Base-by-base conservation (phyloP, 2,113 vertebrate genomes). In the Telmatochromis bifrenatus region DNA sequence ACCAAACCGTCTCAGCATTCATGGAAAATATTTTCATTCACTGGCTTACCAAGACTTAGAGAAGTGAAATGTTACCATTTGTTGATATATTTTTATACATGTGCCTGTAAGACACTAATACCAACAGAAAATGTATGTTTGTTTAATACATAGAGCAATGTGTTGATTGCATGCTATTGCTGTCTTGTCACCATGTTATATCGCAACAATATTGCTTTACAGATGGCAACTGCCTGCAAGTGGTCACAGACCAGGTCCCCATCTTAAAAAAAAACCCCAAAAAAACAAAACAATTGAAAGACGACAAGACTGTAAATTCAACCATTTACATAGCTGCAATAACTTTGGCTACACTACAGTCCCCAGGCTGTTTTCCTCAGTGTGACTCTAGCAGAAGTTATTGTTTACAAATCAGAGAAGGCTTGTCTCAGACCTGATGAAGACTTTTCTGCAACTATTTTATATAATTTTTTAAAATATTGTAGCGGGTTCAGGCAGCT, bases 241-340 rank as follows among this genome's bases (percentile, higher is more conserved):
- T 26, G 21, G 39, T 45, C 21, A 26, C 21, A 45, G 68, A 26
- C 39, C 37, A 9, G 37, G 21, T 45, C 21, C 8, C 5, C 35
- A 17, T 47, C 9, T 75, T 47, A 6, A n/a, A 7, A 10, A n/a
- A 7, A 0, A 0, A 0, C 0, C 0, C 0, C 2, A 3, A 19
- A 33, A 15, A 21, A 70, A 23, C 5, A 10, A 60, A 23, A 37
- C 35, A 37, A 68, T 14, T 0, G 33, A 68, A 68, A 21, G 65
- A 23, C 0, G 5, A 21, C 35, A 21, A 23, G 2, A 70, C 7
- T 42, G 35, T 42, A 42, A 15, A 15, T 70, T 42, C 7, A 70
- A 26, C 58, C 28, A 33, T 26, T 21, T 6, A 42, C 65, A 70
- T 23, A 8, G n/a, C 37, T 9, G n/a, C 35, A 70, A 23, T 15